These are phyloP conservation scores for Catocala nupta DNA, from an alignment of 2,888 invertebrate genomes.

Conservation along the genomic window DNA sequence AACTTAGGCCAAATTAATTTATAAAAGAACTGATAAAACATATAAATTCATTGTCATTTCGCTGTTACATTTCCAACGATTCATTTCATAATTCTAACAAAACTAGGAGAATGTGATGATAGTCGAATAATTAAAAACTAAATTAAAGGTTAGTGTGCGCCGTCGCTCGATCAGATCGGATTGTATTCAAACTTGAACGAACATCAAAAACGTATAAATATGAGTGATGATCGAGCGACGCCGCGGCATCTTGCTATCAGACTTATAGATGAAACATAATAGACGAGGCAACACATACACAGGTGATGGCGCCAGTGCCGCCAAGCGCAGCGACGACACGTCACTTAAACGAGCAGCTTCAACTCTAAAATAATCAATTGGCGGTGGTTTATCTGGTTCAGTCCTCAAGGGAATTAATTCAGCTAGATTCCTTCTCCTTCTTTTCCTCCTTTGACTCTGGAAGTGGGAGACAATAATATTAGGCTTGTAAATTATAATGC, in stretches of 20 bases:
- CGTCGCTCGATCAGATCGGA: constrained; percentile 62
- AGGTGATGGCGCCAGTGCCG: constrained; percentile 47
- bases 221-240: constrained; percentile 65
- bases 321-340: constrained; percentile 58
- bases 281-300: constrained; percentile 77
- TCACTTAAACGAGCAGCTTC: constrained; percentile 58
- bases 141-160: constrained; percentile 63
- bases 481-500: neutral
- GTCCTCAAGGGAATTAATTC: constrained; percentile 84
- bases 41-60: constrained; percentile 78
- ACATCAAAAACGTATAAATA: constrained; percentile 47
- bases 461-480: constrained; percentile 53
- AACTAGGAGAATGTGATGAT: constrained; percentile 67
- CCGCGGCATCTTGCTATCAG: constrained; percentile 59
- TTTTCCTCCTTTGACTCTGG: constrained; percentile 91
- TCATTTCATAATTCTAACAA: constrained; percentile 56
- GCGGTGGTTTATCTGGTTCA: constrained; percentile 86
- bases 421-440: constrained; percentile 90
- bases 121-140: constrained; percentile 71
- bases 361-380: constrained; percentile 85
- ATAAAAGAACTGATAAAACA: constrained; percentile 58
- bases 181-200: constrained; percentile 37
- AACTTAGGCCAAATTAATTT: constrained; percentile 83
- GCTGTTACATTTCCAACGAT: constrained; percentile 69
- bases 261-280: constrained; percentile 64